phyloP scores from a whole-genome alignment of 2,797 vertebrate genomes.

The Anas flavirostris region DNA sequence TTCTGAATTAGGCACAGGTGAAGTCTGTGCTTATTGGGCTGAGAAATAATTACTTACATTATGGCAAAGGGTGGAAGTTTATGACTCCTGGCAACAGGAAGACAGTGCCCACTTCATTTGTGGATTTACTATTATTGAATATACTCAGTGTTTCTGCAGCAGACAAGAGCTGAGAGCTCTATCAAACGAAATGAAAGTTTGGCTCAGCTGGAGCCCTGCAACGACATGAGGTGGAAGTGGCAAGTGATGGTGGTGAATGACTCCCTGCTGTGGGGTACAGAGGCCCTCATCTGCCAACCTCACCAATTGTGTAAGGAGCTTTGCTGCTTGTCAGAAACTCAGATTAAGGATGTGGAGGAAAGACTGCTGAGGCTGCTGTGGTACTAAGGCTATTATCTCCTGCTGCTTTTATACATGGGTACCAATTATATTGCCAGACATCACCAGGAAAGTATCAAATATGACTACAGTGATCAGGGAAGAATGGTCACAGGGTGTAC shows the following conservation, averaged over 20 bases:
- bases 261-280: too few species aligned
- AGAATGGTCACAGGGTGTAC: too few species aligned
- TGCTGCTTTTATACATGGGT: too few species aligned
- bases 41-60: background rate
- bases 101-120: background rate
- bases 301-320: too few species aligned
- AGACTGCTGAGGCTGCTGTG: too few species aligned
- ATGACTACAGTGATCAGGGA: too few species aligned
- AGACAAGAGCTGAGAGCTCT: background rate
- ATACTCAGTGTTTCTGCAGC: background rate
- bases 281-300: too few species aligned
- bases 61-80: background rate
- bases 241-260: background rate
- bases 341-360: too few species aligned
- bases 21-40: background rate
- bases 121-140: background rate
- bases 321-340: too few species aligned
- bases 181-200: background rate
- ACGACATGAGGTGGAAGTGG: background rate
- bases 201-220: background rate
- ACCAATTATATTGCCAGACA: too few species aligned
- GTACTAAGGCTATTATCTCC: too few species aligned
- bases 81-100: background rate
- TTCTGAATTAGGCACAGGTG: accelerated
- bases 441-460: too few species aligned